Evolutionary conservation across 1,140 invertebrate genomes (phyloP).

Genomic region (Augochlora pura): DNA sequence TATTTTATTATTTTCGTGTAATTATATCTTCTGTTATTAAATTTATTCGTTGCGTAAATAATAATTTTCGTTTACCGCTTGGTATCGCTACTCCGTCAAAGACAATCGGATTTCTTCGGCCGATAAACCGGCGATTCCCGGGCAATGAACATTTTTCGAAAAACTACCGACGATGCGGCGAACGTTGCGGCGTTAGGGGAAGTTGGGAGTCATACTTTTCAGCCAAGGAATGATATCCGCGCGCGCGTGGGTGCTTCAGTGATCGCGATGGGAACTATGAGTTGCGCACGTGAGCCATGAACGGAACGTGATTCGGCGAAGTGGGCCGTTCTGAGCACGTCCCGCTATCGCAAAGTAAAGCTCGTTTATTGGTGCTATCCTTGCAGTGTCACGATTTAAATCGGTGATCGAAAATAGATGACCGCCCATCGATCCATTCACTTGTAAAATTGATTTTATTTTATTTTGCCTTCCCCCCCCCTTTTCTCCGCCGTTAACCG

Average conservation of each 20-base stretch:
- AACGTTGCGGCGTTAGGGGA: background rate
- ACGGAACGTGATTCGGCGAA: constrained; percentile 62
- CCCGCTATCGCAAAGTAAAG: constrained; percentile 43
- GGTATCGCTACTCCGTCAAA: no score
- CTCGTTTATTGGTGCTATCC: constrained; percentile 37
- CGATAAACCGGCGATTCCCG: no score
- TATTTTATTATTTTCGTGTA: no score
- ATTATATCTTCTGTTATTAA: no score
- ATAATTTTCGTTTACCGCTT: no score
- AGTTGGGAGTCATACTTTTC: constrained; percentile 3
- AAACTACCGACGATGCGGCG: background rate
- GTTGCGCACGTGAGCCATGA: constrained; percentile 64
- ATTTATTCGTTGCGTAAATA: no score
- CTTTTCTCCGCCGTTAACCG: background rate
- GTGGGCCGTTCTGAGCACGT: constrained; percentile 42
- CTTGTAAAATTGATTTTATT: background rate
- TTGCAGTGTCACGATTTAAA: constrained; percentile 30
- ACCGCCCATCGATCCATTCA: constrained; percentile 19
- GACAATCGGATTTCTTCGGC: no score
- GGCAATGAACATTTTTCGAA: background rate
- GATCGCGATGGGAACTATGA: constrained; percentile 64
- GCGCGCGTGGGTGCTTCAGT: constrained; percentile 31
- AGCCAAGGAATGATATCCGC: constrained; percentile 31
- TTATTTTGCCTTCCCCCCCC: background rate
- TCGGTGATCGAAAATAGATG: constrained; percentile 38